phyloP scores from a whole-genome alignment of 2,797 vertebrate genomes.

The Macropus fuliginosus region DNA sequence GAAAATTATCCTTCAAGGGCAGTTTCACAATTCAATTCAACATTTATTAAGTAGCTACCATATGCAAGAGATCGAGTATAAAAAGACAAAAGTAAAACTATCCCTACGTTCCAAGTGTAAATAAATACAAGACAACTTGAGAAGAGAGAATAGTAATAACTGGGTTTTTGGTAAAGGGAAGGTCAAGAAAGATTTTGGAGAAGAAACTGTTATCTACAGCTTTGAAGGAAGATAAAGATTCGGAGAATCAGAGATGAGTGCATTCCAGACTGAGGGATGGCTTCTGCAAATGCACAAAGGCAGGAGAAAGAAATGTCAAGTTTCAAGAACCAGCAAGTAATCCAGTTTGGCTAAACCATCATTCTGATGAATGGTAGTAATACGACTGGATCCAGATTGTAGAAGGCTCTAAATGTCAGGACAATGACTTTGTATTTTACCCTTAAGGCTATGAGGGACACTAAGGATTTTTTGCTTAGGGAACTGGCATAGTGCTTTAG shows the following conservation, averaged over 20 bases:
- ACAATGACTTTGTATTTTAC: background rate
- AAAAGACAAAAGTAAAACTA: background rate
- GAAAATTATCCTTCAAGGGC: background rate
- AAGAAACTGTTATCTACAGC: background rate
- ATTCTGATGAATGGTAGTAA: background rate
- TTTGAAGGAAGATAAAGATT: background rate
- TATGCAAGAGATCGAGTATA: background rate
- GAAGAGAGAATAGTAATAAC: background rate
- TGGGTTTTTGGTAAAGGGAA: background rate
- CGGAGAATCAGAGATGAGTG: background rate
- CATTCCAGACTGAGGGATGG: background rate
- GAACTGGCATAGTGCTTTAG: background rate
- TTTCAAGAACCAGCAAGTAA: background rate
- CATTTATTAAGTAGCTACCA: background rate
- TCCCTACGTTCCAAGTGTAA: background rate
- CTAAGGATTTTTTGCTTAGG: background rate
- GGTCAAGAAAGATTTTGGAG: background rate
- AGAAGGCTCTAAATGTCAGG: background rate
- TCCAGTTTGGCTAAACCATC: background rate
- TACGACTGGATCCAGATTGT: background rate
- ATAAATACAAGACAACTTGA: background rate
- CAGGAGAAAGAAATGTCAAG: background rate
- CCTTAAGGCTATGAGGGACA: background rate
- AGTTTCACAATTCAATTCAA: background rate
- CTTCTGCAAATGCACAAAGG: background rate